Base-by-base conservation (phyloP, 2,113 vertebrate genomes). In the Pontoporia blainvillei region DNA sequence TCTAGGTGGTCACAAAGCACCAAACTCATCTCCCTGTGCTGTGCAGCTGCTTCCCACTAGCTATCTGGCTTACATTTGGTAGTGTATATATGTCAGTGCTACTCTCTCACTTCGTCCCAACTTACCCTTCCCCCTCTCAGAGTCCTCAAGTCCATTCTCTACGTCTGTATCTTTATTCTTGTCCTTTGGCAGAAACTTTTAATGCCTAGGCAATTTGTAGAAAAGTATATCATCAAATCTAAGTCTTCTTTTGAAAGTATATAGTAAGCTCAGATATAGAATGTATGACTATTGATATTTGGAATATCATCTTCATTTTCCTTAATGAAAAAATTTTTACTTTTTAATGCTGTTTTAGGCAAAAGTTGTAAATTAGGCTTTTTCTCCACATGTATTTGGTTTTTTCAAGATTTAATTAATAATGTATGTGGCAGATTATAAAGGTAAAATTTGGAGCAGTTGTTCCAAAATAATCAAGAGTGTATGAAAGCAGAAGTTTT, bases 381-480 rank as follows among this genome's bases (percentile, higher is more conserved):
- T 64, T 83, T 95, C 7, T 46, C 67, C 52, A 18, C 85, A 82
- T 14, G 20, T 96, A 86, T 90, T 97, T 92, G 67, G 29, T 86
- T 5, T n/a, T 84, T 46, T 1, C 39, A 82, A 23, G n/a, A 41
- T 81, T 69, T 69, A 83, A 54, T 72, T 73, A 23, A 71, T 59
- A 25, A 52, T 88, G 3, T 73, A n/a, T 75, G 18, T 96, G 20
- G 11, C 39, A 96, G 41, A 90, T 57, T 41, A 44, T 73, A 85
- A 79, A 96, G 54, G 44, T 89, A 92, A 81, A 95, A 92, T 82
- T 95, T 90, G 69, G 49, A 97, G 23, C 4, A 69, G 49, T 97
- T 59, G 44, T 96, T 97, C 94, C 84, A 96, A 92, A 97, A 86
- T 90, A 93, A 97, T 66, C 71, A 76, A 31, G 15, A 95, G 82